Conservation (phyloP, 2,888 invertebrate species). For the Ceratothoa steindachneri region DNA sequence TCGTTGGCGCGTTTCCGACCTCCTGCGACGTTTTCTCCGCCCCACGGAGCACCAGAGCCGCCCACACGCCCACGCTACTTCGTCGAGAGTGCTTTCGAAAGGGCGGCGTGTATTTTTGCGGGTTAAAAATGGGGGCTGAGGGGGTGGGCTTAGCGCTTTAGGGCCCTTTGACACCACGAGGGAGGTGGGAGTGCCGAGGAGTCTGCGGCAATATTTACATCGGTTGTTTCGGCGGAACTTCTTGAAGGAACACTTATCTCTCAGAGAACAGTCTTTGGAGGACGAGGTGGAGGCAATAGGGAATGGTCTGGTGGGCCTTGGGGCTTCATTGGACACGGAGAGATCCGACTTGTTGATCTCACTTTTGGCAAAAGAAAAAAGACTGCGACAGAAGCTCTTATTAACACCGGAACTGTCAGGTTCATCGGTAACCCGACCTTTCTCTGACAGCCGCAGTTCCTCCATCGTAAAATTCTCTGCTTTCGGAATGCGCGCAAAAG, state of each 20-base stretch:
- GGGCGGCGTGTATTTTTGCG: background rate
- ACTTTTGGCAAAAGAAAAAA: background rate
- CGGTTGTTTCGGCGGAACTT: background rate
- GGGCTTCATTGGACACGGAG: no score
- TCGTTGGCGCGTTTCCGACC: background rate
- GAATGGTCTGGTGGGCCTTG: no score
- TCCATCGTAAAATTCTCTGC: background rate
- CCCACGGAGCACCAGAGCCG: background rate
- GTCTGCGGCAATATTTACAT: slow-evolving; percentile 9
- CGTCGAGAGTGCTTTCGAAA: background rate
- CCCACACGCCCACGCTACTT: slow-evolving; percentile 6
- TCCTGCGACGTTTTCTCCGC: background rate
- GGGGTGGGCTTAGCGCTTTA: background rate
- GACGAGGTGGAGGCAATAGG: background rate
- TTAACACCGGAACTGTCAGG: background rate
- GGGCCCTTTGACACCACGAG: background rate
- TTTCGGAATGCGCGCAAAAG: background rate
- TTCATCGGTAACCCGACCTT: background rate
- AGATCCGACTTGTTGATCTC: no score
- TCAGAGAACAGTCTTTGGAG: background rate
- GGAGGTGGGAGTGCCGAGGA: background rate
- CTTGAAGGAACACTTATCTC: background rate
- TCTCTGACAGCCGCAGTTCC: background rate
- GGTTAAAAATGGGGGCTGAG: background rate
- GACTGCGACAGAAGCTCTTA: background rate